Conservation (phyloP, 2,888 invertebrate species). For the Opisthograptis luteolata region DNA sequence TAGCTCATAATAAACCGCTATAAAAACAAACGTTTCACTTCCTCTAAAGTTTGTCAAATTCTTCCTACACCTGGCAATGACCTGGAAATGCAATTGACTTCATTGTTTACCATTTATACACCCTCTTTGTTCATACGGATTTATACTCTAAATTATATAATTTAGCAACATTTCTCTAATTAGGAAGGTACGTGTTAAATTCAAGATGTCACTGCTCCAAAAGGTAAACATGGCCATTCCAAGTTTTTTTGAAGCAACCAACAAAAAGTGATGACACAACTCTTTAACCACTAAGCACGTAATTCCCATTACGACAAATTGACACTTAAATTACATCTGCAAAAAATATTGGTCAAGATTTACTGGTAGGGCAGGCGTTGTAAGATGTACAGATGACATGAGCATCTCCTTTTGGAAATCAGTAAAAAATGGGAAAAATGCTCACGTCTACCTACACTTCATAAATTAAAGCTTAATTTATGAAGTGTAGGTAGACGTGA, state of each 20-base stretch:
- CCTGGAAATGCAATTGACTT: slow-evolving; percentile 16
- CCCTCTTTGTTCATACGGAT: slow-evolving; percentile 1
- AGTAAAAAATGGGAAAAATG: too few species aligned
- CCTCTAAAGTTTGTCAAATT: slow-evolving; percentile 19
- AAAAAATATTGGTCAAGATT: slow-evolving; percentile 8
- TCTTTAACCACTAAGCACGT: slow-evolving; percentile 13
- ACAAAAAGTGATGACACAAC: slow-evolving; percentile 25
- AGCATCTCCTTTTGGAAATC: too few species aligned
- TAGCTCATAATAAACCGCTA: slow-evolving; percentile 4
- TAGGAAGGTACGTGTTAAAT: slow-evolving; percentile 9
- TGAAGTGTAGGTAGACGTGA: too few species aligned
- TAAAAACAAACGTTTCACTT: slow-evolving; percentile 18
- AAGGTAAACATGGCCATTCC: slow-evolving; percentile 19
- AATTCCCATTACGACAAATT: slow-evolving; percentile 17
- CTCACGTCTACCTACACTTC: too few species aligned
- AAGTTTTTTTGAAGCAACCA: slow-evolving; percentile 9
- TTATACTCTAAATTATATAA: slow-evolving; percentile 7
- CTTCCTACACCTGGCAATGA: slow-evolving; percentile 9
- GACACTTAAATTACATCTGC: slow-evolving; percentile 2
- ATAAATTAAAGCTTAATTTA: too few species aligned
- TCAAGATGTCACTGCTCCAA: slow-evolving; percentile 12
- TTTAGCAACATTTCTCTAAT: slow-evolving; percentile 8
- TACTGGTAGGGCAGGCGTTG: too few species aligned
- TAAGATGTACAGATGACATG: too few species aligned
- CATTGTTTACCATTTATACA: not conserved